Conservation (phyloP, 2,888 invertebrate genomes). For the Dascillus cervinus region DNA sequence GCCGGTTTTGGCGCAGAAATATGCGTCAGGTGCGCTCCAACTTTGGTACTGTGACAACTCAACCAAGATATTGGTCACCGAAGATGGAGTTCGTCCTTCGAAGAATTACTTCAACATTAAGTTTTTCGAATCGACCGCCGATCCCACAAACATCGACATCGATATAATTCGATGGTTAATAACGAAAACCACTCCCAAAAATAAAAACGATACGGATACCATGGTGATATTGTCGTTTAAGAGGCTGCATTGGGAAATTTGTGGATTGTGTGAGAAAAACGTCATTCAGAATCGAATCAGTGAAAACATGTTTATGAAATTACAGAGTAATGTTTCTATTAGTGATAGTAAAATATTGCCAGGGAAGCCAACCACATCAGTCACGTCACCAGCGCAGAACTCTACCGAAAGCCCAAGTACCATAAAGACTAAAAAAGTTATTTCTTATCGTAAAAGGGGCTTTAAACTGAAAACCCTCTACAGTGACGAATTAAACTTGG, state of each 20-base stretch:
- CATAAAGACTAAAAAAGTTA: not conserved
- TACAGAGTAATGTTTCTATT: not conserved
- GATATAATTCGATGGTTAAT: constrained; percentile 35
- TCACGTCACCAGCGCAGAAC: not conserved
- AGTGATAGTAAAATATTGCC: constrained; percentile 2
- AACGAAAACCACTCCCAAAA: constrained; percentile 23
- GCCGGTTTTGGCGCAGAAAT: constrained; percentile 17
- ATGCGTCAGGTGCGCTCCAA: constrained; percentile 12
- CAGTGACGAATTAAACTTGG: not conserved
- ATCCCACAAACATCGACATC: constrained; percentile 10
- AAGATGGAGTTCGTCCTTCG: constrained; percentile 13
- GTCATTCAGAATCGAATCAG: constrained; percentile 42
- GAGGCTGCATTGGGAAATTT: constrained; percentile 30
- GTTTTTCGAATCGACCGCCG: constrained; percentile 12
- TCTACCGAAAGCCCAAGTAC: not conserved
- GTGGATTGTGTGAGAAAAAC: constrained; percentile 33
- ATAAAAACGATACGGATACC: constrained; percentile 23
- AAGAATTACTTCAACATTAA: constrained; percentile 27
- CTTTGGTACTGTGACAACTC: constrained; percentile 22
- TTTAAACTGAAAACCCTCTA: constrained; percentile 2
- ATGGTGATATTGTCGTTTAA: constrained; percentile 30
- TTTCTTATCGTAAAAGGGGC: constrained; percentile 1
- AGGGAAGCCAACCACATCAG: not conserved
- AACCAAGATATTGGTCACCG: constrained; percentile 18
- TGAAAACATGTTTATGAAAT: constrained; percentile 35